Conservation (phyloP, 2,888 invertebrate genomes). For the Cheilosia urbana region DNA sequence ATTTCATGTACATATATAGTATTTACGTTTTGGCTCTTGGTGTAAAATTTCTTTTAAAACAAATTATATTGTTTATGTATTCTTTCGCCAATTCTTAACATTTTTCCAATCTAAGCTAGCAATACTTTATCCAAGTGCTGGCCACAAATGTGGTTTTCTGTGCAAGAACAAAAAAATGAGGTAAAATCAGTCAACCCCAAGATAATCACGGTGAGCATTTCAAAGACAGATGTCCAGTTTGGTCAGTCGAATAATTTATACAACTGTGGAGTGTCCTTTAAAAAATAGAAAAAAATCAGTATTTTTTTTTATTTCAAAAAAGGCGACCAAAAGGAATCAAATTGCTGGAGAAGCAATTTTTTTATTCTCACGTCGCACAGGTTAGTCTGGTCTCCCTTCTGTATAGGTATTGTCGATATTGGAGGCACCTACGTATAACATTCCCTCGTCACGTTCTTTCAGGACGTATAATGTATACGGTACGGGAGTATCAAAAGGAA, state of each 20-base stretch:
- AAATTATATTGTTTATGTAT: not conserved
- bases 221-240: constrained; percentile 74
- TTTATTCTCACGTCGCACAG: constrained; percentile 44
- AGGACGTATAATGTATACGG: constrained; percentile 3
- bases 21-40: not conserved
- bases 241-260: constrained; percentile 75
- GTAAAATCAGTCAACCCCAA: constrained; percentile 73
- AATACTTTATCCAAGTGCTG: constrained; percentile 53
- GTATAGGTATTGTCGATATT: constrained; percentile 36
- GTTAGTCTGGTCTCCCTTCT: constrained; percentile 41
- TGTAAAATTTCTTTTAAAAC: not conserved
- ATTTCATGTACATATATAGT: not conserved
- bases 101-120: constrained; percentile 23
- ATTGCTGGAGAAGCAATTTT: constrained; percentile 33
- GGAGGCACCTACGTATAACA: constrained; percentile 35
- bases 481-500: constrained; percentile 48
- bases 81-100: not conserved
- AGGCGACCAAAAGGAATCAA: constrained; percentile 58
- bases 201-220: constrained; percentile 72
- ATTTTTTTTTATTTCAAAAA: constrained; percentile 54
- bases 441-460: constrained; percentile 46
- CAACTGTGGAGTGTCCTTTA: constrained; percentile 58
- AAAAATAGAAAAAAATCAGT: constrained; percentile 55
- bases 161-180: constrained; percentile 34
- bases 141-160: constrained; percentile 53